Evolutionary conservation across 2,888 invertebrate genomes (phyloP).

Genomic region (Schizotus pectinicornis): DNA sequence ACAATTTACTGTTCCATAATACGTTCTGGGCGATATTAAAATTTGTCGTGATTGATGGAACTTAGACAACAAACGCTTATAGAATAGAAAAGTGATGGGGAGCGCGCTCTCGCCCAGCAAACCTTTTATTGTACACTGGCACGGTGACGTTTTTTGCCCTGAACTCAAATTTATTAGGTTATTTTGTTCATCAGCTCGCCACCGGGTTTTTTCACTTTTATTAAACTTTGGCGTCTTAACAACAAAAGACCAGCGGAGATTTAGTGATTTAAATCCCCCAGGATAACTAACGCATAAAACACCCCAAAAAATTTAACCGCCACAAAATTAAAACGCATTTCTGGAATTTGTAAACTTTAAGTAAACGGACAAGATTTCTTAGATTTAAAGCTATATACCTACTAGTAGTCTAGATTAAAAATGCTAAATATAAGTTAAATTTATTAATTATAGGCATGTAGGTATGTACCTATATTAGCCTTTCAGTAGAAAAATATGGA

Average conservation of each 20-base stretch:
- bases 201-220: slow-evolving; percentile 15
- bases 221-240: slow-evolving; percentile 12
- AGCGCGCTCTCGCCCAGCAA: slow-evolving; percentile 35
- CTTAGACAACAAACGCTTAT: slow-evolving; percentile 53
- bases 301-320: too few species aligned
- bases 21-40: slow-evolving; percentile 59
- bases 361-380: too few species aligned
- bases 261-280: too few species aligned
- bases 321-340: too few species aligned
- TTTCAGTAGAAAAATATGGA: too few species aligned
- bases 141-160: slow-evolving; percentile 43
- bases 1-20: slow-evolving; percentile 58
- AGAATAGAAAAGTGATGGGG: slow-evolving; percentile 49
- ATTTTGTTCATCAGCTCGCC: slow-evolving; percentile 32
- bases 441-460: too few species aligned
- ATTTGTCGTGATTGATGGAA: slow-evolving; percentile 60
- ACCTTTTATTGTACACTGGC: slow-evolving; percentile 43
- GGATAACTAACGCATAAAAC: too few species aligned
- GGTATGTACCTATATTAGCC: too few species aligned
- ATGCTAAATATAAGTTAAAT: too few species aligned
- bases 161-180: slow-evolving; percentile 39
- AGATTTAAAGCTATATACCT: too few species aligned
- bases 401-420: too few species aligned
- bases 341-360: too few species aligned
- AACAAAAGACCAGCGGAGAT: not conserved